Evolutionary conservation across 2,113 vertebrate species (phyloP).

Genomic region (Sceloporus tristichus): DNA sequence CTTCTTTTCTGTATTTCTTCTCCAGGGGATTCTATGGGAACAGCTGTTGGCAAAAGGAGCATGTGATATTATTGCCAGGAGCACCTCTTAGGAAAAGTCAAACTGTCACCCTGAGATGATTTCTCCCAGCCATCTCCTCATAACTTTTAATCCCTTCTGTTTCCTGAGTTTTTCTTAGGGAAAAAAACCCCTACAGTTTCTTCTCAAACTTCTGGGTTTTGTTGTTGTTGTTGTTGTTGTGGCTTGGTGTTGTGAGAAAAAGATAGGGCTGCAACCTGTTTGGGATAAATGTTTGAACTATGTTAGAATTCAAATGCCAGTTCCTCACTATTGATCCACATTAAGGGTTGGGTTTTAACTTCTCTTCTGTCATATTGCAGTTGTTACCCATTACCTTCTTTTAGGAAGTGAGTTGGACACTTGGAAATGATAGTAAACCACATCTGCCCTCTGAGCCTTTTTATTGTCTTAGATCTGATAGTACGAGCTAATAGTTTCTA

Average conservation of each 20-base stretch:
- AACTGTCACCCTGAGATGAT: background rate
- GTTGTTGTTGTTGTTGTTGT: background rate
- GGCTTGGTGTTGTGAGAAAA: background rate
- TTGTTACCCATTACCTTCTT: background rate
- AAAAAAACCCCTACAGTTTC: background rate
- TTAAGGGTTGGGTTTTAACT: background rate
- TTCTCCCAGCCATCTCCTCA: background rate
- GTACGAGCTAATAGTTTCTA: too few species aligned
- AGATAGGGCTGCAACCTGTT: background rate
- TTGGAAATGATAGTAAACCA: background rate
- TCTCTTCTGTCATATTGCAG: background rate
- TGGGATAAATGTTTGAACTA: background rate
- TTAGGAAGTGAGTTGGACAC: background rate
- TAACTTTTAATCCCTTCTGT: slow-evolving; percentile 1
- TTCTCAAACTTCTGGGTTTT: background rate
- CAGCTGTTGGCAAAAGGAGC: slow-evolving; percentile 59
- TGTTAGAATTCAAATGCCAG: background rate
- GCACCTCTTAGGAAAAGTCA: slow-evolving; percentile 32
- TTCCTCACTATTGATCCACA: background rate
- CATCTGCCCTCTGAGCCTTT: background rate
- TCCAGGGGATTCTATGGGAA: slow-evolving; percentile 49
- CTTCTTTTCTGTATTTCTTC: slow-evolving; percentile 36
- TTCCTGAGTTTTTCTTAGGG: background rate
- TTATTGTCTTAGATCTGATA: too few species aligned
- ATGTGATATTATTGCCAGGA: slow-evolving; percentile 53